These are phyloP conservation scores for Oceanodroma tethys DNA, from an alignment of 2,113 vertebrate species.

Conservation along the genomic window DNA sequence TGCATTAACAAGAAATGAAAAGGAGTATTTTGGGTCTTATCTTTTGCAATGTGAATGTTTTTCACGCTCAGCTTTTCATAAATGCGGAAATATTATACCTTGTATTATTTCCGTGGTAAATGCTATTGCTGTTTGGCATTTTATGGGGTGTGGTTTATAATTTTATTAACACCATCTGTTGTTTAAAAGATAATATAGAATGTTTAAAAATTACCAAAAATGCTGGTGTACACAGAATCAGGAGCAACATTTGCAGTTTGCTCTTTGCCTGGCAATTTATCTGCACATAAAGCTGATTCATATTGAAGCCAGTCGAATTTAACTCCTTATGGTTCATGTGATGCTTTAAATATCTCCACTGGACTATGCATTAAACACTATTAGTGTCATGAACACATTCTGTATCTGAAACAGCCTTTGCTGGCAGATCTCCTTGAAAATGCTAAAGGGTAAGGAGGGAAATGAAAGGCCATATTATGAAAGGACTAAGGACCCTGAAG, in stretches of 20 bases:
- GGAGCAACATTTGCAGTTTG: conserved; percentile 50
- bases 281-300: conserved; percentile 49
- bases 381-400: not conserved
- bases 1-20: conserved; percentile 59
- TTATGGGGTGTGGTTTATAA: conserved; percentile 68
- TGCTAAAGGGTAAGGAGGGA: not conserved
- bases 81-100: conserved; percentile 40
- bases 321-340: conserved; percentile 27
- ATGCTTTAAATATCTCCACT: not conserved
- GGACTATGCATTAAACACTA: not conserved
- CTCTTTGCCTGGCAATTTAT: conserved; percentile 54
- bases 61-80: conserved; percentile 51
- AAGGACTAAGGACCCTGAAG: not conserved
- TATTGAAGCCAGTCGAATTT: conserved; percentile 30
- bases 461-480: conserved; percentile 7
- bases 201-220: conserved; percentile 60
- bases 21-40: conserved; percentile 59
- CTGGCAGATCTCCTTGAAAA: not conserved
- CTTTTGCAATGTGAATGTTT: conserved; percentile 44
- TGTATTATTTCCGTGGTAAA: conserved; percentile 54
- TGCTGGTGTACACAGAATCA: conserved; percentile 51
- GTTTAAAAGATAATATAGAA: conserved; percentile 67
- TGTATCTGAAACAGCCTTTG: not conserved
- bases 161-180: conserved; percentile 68
- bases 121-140: conserved; percentile 51